Percentiles rank a stretch among this genome's conserved stretches.
phyloP scores from a whole-genome alignment of 1,140 invertebrate genomes.

The Nixonia krombeini region DNA sequence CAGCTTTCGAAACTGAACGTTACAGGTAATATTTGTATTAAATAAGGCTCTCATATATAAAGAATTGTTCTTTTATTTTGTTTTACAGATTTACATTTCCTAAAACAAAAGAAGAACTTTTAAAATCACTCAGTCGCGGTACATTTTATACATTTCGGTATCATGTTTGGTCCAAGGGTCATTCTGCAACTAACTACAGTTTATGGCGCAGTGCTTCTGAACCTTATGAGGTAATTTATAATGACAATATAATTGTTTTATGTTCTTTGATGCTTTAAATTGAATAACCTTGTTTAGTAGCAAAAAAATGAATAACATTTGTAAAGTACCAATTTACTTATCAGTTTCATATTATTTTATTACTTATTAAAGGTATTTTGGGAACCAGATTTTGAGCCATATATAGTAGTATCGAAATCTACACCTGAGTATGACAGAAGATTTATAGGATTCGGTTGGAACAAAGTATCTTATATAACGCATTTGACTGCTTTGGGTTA shows the following conservation, averaged over 20 bases:
- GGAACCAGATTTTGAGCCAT: conserved; percentile 94
- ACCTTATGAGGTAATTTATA: conserved; percentile 81
- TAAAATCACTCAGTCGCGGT: conserved; percentile 82
- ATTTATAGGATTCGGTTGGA: conserved; percentile 97
- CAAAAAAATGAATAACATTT: too few relatives aligned
- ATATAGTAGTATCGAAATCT: conserved; percentile 85
- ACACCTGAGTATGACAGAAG: conserved; percentile 88
- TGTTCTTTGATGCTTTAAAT: too few relatives aligned
- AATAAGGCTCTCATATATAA: background rate
- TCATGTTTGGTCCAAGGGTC: conserved; percentile 86
- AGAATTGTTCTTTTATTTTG: conserved; percentile 3
- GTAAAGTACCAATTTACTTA: too few relatives aligned
- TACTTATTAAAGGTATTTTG: conserved; percentile 79
- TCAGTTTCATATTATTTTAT: background rate
- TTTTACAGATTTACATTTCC: conserved; percentile 79
- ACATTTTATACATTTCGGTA: conserved; percentile 87
- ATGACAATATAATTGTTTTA: too few relatives aligned
- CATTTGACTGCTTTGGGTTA: conserved; percentile 88
- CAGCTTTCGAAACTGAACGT: conserved; percentile 93
- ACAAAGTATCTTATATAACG: conserved; percentile 94
- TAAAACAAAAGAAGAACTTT: conserved; percentile 82
- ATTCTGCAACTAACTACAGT: conserved; percentile 89
- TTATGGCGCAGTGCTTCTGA: conserved; percentile 85
- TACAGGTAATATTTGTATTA: conserved; percentile 74
- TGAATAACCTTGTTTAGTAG: too few relatives aligned